A percentile compares a stretch with the other conserved stretches of the same genome.
These are phyloP conservation scores for Melitaea cinxia DNA, from an alignment of 1,140 invertebrate genomes.

Conservation along the genomic window DNA sequence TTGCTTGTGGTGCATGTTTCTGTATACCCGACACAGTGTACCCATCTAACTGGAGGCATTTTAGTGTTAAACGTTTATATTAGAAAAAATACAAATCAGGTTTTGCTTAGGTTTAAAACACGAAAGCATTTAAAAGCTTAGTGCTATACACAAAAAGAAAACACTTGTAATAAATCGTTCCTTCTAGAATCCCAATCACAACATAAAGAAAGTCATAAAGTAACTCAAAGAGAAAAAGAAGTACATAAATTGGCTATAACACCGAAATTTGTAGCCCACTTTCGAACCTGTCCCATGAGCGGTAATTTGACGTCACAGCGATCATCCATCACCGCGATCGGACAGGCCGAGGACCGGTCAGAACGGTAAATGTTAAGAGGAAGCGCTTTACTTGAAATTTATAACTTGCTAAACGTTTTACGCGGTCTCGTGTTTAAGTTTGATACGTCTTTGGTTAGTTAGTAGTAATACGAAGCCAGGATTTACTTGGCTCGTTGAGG, in stretches of 20 bases:
- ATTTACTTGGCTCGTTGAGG: no score
- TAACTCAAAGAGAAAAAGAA: conserved; percentile 3
- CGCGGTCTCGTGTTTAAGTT: neutral
- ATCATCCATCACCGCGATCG: conserved; percentile 46
- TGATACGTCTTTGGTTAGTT: neutral
- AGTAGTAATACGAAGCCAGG: no score
- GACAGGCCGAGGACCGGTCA: conserved; percentile 37
- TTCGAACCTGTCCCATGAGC: conserved; percentile 32
- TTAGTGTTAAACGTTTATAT: no score
- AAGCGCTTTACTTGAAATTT: conserved; percentile 5
- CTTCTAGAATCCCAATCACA: no score
- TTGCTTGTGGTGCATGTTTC: no score
- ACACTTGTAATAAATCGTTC: no score
- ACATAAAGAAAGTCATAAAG: neutral
- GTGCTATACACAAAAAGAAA: no score
- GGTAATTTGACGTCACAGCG: conserved; percentile 43
- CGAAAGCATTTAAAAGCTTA: no score
- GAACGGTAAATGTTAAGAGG: conserved; percentile 49
- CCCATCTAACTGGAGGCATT: no score
- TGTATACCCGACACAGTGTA: no score
- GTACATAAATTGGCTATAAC: conserved; percentile 14
- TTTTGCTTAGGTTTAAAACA: no score
- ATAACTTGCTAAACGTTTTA: neutral
- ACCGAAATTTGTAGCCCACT: conserved; percentile 40
- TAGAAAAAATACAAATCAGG: no score